Evolutionary conservation across 2,888 invertebrate genomes (phyloP).

Genomic region (Clusia tigrina): DNA sequence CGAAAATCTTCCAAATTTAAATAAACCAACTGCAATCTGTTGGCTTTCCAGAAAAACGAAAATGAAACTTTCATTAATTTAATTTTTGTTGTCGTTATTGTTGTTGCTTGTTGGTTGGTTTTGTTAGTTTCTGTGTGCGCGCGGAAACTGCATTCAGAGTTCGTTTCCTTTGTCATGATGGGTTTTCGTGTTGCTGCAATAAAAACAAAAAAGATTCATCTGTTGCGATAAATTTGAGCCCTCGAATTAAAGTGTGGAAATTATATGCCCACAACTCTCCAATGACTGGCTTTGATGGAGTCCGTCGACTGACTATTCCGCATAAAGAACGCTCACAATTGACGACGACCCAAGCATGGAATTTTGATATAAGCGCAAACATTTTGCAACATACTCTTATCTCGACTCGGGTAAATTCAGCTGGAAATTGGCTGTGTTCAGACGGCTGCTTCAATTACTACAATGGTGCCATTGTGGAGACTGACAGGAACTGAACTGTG

Average conservation of each 20-base stretch:
- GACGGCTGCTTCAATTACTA: not conserved
- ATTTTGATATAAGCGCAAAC: too few relatives aligned
- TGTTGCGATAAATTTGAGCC: not conserved
- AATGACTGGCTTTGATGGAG: too few relatives aligned
- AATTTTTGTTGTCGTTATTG: not conserved
- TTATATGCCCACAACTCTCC: not conserved
- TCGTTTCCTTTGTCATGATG: not conserved
- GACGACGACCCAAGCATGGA: too few relatives aligned
- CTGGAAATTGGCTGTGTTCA: not conserved
- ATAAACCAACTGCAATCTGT: not conserved
- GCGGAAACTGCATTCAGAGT: not conserved
- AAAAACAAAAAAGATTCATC: not conserved
- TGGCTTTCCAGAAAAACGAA: not conserved
- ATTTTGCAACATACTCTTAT: too few relatives aligned
- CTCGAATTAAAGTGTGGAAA: not conserved
- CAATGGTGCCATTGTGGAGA: too few relatives aligned
- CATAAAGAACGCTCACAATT: too few relatives aligned
- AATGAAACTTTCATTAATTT: conserved; percentile 5
- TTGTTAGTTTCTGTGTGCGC: not conserved
- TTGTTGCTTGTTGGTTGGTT: not conserved
- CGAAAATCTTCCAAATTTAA: conserved; percentile 9
- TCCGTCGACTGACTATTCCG: too few relatives aligned
- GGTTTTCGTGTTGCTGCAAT: conserved; percentile 3
- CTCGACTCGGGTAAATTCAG: too few relatives aligned
- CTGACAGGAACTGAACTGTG: too few relatives aligned